Percentiles rank a stretch among this genome's conserved stretches.
phyloP scores from a whole-genome alignment of 2,113 vertebrate species.

The Melospiza georgiana region DNA sequence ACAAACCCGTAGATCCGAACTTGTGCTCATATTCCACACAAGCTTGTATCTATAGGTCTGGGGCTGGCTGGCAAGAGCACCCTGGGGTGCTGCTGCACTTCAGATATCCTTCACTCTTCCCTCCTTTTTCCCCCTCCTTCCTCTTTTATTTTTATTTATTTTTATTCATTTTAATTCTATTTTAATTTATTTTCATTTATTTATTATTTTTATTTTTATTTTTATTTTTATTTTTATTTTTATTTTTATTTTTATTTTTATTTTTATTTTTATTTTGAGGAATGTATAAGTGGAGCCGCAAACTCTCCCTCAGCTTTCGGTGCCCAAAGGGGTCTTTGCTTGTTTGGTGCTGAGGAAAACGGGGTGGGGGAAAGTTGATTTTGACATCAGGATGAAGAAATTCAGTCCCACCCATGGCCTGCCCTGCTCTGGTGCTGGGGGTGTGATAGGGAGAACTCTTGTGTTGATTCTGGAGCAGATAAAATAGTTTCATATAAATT shows the following conservation, averaged over 20 bases:
- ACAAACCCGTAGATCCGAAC: constrained; percentile 99
- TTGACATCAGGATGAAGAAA: background rate
- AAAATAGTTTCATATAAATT: background rate
- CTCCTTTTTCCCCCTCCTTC: background rate
- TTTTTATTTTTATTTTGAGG: background rate
- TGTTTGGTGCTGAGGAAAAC: background rate
- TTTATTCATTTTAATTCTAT: no score
- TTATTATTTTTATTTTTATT: background rate
- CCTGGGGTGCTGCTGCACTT: background rate
- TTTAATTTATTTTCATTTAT: background rate
- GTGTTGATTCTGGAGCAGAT: background rate
- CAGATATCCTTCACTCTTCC: background rate
- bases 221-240: no score
- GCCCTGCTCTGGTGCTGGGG: background rate
- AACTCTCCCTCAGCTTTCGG: background rate
- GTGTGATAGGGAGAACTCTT: background rate
- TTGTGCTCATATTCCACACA: constrained; percentile 93
- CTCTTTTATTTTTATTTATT: background rate
- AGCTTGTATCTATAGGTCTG: constrained; percentile 99
- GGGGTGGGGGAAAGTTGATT: background rate
- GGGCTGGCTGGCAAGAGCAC: constrained; percentile 85
- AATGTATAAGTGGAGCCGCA: background rate
- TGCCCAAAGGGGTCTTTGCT: background rate
- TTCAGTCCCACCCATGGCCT: background rate
- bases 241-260: no score